Evolutionary conservation across 1,140 invertebrate genomes (phyloP), one percentile per base, ranked within the genome.

Genomic region (Drosophila punjabiensis): DNA sequence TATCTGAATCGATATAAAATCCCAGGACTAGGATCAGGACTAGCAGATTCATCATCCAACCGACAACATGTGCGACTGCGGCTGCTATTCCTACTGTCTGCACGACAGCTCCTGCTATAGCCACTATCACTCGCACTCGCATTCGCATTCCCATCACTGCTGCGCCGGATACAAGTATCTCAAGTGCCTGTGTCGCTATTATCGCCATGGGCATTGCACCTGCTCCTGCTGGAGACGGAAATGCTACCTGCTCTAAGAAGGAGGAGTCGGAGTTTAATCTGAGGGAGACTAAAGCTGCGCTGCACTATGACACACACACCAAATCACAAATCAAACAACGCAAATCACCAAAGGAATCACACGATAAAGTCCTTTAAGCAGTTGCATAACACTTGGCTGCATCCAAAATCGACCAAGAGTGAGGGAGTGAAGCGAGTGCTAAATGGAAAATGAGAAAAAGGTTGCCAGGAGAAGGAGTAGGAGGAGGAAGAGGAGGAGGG

Each of bases 341-440:
- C 65, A 86, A 80, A 85, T 56, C 67, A 82, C 55, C 65, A 76
- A 74, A 71, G 62, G 79, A 82, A 78, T 74, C 64, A 86, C 76
- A 85, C 76, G 85, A 90, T 90, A 90, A 90, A 90, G 86, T 90
- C 86, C 86, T 86, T 90, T 86, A 91, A 82, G 82, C 79, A 90
- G 87, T 91, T 91, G 76, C 86, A 90, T 91, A 90, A 90, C 86
- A 90, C 87, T 82, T 91, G 86, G 85, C 86, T 89, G 79, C 86
- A 90, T 81, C 87, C 79, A 60, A 58, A 58, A 52, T 55, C 53
- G 55, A 76, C 37, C 55, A n/a, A 58, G 20, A 53, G 52, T 53
- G 35, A 39, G 9, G 41, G 41, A 47, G 48, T 16, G 35, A 52
- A 16, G 50, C 50, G 45, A 37, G 47, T 59, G 68, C n/a, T 32